Percentiles rank a stretch among this genome's conserved stretches.
Evolutionary conservation across 2,888 invertebrate species (phyloP).

Genomic region (Ethmia dodecea): DNA sequence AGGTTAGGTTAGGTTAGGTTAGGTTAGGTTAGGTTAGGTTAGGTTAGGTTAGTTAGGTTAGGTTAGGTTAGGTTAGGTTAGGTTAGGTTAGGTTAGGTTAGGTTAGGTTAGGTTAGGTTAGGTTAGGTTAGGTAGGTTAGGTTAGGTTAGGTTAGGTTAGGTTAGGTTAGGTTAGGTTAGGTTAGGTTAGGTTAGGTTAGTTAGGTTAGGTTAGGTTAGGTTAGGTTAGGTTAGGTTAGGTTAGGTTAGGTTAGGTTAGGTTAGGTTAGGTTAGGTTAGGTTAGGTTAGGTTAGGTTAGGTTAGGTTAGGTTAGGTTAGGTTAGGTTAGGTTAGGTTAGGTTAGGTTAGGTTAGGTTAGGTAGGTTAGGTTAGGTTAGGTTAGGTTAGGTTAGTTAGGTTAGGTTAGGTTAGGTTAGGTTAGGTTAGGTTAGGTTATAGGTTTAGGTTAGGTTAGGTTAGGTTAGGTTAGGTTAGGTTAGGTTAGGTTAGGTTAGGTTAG

Average conservation of each 20-base stretch:
- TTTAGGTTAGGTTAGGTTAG: slow-evolving; percentile 19
- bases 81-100: slow-evolving; percentile 15
- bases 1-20: slow-evolving; percentile 17
- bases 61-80: slow-evolving; percentile 21
- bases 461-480: slow-evolving; percentile 20
- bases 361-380: slow-evolving; percentile 13
- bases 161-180: slow-evolving; percentile 12
- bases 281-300: slow-evolving; percentile 11
- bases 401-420: slow-evolving; percentile 13
- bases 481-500: slow-evolving; percentile 19
- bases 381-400: slow-evolving; percentile 13
- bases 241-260: slow-evolving; percentile 17
- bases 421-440: slow-evolving; percentile 15
- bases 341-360: slow-evolving; percentile 12
- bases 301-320: slow-evolving; percentile 12
- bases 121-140: slow-evolving; percentile 13
- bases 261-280: slow-evolving; percentile 12
- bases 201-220: slow-evolving; percentile 17
- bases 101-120: slow-evolving; percentile 13
- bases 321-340: slow-evolving; percentile 12
- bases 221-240: slow-evolving; percentile 18
- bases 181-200: slow-evolving; percentile 13
- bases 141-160: slow-evolving; percentile 14
- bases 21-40: slow-evolving; percentile 12
- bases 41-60: slow-evolving; percentile 20